These are phyloP conservation scores for Celastrina argiolus DNA, from an alignment of 2,888 invertebrate species.

Conservation along the genomic window DNA sequence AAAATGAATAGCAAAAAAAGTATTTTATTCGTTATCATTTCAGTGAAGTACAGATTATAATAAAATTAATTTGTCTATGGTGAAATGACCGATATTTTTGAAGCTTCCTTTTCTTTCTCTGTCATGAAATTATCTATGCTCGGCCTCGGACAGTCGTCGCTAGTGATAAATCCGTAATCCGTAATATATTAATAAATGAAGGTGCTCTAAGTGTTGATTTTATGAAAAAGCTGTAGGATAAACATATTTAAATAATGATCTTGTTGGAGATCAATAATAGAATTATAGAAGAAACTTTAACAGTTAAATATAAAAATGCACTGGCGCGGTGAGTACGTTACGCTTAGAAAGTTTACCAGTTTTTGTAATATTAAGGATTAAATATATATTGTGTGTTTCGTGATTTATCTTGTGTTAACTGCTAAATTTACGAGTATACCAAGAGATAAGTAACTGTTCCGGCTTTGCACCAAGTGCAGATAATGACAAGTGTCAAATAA, in stretches of 20 bases:
- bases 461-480: constrained; percentile 26
- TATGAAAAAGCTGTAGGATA: constrained; percentile 76
- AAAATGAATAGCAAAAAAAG: too few relatives aligned
- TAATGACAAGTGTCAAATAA: constrained; percentile 72
- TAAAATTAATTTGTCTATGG: constrained; percentile 43
- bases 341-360: constrained; percentile 73
- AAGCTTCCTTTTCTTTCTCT: constrained; percentile 68
- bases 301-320: constrained; percentile 97
- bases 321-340: constrained; percentile 92
- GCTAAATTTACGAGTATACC: not conserved
- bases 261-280: constrained; percentile 99
- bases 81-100: constrained; percentile 60
- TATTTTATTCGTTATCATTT: too few relatives aligned
- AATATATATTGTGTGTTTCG: constrained; percentile 45
- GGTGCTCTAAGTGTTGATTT: constrained; percentile 77
- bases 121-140: constrained; percentile 63
- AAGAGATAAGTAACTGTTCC: not conserved
- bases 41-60: not conserved
- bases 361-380: constrained; percentile 47
- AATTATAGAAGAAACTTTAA: constrained; percentile 97
- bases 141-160: constrained; percentile 71
- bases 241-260: constrained; percentile 86
- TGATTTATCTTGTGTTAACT: constrained; percentile 22
- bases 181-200: constrained; percentile 73
- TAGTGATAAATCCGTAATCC: constrained; percentile 53